phyloP scores from a whole-genome alignment of 2,888 invertebrate species.

The Hypsopygia costalis region DNA sequence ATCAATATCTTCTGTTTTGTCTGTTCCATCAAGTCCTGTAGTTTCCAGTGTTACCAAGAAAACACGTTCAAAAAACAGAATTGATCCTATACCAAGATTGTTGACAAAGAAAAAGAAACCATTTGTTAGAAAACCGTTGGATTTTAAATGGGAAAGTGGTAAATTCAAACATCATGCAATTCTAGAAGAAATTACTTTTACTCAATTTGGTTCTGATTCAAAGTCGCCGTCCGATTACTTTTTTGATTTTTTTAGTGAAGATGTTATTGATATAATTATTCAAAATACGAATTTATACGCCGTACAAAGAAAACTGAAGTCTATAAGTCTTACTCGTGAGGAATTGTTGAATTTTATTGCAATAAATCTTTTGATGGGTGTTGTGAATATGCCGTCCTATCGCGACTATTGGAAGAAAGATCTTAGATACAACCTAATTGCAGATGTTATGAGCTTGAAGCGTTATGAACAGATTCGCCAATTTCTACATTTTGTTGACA shows the following conservation, averaged over 20 bases:
- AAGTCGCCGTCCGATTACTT: too few species aligned
- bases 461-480: not conserved
- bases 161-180: too few species aligned
- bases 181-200: too few species aligned
- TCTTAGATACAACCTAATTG: not conserved
- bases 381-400: conserved; percentile 8
- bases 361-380: conserved; percentile 8
- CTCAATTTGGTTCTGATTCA: too few species aligned
- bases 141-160: too few species aligned
- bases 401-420: conserved; percentile 7
- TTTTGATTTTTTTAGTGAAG: not conserved
- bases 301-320: not conserved
- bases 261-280: not conserved
- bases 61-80: too few species aligned
- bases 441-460: conserved; percentile 3
- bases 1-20: too few species aligned
- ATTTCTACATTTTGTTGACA: conserved; percentile 7
- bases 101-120: too few species aligned
- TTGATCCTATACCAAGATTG: too few species aligned
- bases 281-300: conserved; percentile 1
- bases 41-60: too few species aligned
- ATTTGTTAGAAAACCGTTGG: too few species aligned
- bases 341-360: conserved; percentile 4
- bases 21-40: too few species aligned
- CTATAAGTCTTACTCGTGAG: not conserved